phyloP scores from a whole-genome alignment of 2,888 invertebrate species.

The Drosophila imparisetae region DNA sequence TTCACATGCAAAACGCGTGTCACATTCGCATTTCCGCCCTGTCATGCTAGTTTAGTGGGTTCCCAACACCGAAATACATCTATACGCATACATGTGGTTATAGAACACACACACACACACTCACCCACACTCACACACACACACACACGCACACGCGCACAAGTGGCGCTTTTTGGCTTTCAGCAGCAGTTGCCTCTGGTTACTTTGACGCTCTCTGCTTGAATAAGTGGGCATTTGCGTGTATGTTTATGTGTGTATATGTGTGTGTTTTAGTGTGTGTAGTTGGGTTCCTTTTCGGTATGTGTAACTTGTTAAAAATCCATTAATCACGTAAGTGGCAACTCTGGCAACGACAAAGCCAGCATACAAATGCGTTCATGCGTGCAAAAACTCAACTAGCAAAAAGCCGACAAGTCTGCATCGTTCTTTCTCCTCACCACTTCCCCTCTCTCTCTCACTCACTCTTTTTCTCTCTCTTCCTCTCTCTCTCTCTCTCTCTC shows the following conservation, averaged over 20 bases:
- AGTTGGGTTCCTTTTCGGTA: constrained; percentile 54
- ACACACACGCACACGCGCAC: constrained; percentile 22
- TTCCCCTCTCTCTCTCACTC: not conserved
- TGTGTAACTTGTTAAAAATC: constrained; percentile 81
- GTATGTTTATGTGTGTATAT: constrained; percentile 13
- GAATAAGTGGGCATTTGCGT: constrained; percentile 53
- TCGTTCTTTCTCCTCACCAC: not conserved
- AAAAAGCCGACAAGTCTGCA: constrained; percentile 62
- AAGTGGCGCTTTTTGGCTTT: constrained; percentile 65
- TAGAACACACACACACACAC: constrained; percentile 4
- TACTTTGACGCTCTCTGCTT: constrained; percentile 67
- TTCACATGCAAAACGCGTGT: constrained; percentile 82
- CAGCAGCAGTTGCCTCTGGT: constrained; percentile 69
- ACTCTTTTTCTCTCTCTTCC: not conserved
- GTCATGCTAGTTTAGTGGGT: constrained; percentile 76
- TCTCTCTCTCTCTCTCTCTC: not conserved
- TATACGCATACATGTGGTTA: constrained; percentile 38
- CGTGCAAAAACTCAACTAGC: constrained; percentile 68
- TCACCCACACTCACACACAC: constrained; percentile 22
- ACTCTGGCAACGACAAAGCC: constrained; percentile 76
- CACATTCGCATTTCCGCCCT: constrained; percentile 79
- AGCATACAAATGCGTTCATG: constrained; percentile 81
- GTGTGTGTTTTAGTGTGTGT: constrained; percentile 29
- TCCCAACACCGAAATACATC: constrained; percentile 22
- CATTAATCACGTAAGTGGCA: constrained; percentile 83